phyloP scores from a whole-genome alignment of 2,888 invertebrate genomes.

The Nemoura dubitans region DNA sequence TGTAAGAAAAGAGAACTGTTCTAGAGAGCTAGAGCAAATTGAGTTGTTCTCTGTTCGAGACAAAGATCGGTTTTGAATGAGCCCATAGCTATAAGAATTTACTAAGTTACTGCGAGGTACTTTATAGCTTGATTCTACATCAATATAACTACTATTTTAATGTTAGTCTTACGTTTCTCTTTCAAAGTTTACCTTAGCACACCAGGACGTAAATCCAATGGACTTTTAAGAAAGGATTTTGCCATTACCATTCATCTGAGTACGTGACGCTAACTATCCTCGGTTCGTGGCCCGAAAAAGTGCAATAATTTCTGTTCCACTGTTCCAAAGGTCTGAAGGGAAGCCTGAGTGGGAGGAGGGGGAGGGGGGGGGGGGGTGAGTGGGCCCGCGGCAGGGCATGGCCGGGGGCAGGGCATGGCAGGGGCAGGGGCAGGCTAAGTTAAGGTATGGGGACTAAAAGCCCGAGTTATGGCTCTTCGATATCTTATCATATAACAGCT shows the following conservation, averaged over 20 bases:
- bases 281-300: conserved; percentile 35
- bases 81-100: neutral
- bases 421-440: neutral
- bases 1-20: no score
- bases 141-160: conserved; percentile 21
- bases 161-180: conserved; percentile 23
- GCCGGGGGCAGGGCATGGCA: neutral
- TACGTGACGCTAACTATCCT: conserved; percentile 32
- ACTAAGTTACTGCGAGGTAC: neutral
- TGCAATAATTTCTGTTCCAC: conserved; percentile 39
- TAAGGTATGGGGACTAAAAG: conserved; percentile 30
- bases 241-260: conserved; percentile 39
- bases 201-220: conserved; percentile 29
- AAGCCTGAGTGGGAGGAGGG: neutral
- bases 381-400: neutral
- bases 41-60: neutral
- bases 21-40: neutral
- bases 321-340: conserved; percentile 24
- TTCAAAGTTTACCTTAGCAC: conserved; percentile 22
- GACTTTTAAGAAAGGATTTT: conserved; percentile 41
- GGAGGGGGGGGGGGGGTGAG: neutral
- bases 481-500: conserved; percentile 38
- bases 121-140: neutral
- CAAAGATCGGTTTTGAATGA: neutral
- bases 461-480: conserved; percentile 19